Evolutionary conservation across 2,113 vertebrate genomes (phyloP), one percentile per base, ranked within the genome.

Genomic region (Saguinus imperator): DNA sequence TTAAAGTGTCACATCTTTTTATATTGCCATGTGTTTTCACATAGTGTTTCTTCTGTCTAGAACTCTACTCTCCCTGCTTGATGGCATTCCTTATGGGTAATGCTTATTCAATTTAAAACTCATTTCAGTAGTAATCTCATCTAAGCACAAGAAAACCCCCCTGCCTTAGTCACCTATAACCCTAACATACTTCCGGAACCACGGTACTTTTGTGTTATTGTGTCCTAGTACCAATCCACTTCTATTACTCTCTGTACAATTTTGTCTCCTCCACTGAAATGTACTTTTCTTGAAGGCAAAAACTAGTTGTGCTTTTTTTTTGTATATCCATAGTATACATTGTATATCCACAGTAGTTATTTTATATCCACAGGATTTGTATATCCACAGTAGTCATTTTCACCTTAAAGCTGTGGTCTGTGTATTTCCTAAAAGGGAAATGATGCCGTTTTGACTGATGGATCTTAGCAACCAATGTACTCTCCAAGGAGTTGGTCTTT

Each of bases 351-450:
- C 61, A 64, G 61, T 52, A 52, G 50, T 50, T 50, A 29, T 64
- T 32, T 27, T 64, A 13, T 64, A 64, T 64, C 27, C 61, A 64
- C 61, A 64, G 61, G 61, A 64, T 64, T 29, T 64, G 27, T 64
- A 29, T 64, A 64, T 64, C 27, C 5, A 8, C 1, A 0, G 16
- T 68, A 68, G 17, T 90, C 10, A 82, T 79, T 94, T 9, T 55
- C 25, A 66, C n/a, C 40, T 86, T 85, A 87, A 68, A 9, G 8
- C 32, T 77, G 5, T 76, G 40, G 17, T 45, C n/a, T 81, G 5
- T 85, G 2, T 58, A 43, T 93, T 89, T 96, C 29, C 64, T 93
- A 57, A 84, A 92, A 48, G 64, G 29, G 11, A 82, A 96, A 12
- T 11, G 64, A 73, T 58, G 52, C 16, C 50, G 21, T 87, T 97